Base-by-base conservation (phyloP, 2,797 vertebrate species). In the Spinus pinus region DNA sequence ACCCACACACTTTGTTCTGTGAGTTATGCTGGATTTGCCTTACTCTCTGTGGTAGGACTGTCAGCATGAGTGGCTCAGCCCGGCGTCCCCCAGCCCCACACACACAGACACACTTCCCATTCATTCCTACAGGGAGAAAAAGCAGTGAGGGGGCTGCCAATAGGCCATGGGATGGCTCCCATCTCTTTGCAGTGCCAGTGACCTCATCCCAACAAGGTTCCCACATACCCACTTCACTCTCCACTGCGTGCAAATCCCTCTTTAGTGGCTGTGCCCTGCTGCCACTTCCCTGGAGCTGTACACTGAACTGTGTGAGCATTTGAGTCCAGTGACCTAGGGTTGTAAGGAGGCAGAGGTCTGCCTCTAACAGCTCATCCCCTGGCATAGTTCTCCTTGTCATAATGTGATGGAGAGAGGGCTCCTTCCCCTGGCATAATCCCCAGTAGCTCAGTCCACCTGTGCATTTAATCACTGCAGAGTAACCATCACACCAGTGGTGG, bases 401-500 rank as follows among this genome's bases (percentile, higher is more conserved):
- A 41, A 56, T 3, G 10, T 33, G 46, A 53, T 53, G 69, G 49
- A 53, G 49, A 30, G 28, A 49, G 27, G 14, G 28, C 7, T 75
- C 39, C 41, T 90, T 51, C 20, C 12, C 6, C 15, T 3, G 8
- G 25, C 4, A 14, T 12, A 46, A 64, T 46, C 23, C 42, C 28
- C 1, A 1, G 24, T 3, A 73, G 13, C 51, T 77, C 9, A 1
- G 24, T 19, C 37, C 41, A 73, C 25, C 33, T 73, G 58, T 0
- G 0, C 28, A 71, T 47, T 82, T 39, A 73, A 57, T 70, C 41
- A 57, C 67, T 67, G 25, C 0, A 0, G 1, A 70, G 33, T 47
- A 80, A 49, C 21, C 28, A 56, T 41, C 31, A 30, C 0, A 1
- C 5, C 2, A 1, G 12, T 17, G n/a, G 16, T 35, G 51, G 23